phyloP scores from a whole-genome alignment of 2,888 invertebrate genomes.

The Stegana nigrithorax region DNA sequence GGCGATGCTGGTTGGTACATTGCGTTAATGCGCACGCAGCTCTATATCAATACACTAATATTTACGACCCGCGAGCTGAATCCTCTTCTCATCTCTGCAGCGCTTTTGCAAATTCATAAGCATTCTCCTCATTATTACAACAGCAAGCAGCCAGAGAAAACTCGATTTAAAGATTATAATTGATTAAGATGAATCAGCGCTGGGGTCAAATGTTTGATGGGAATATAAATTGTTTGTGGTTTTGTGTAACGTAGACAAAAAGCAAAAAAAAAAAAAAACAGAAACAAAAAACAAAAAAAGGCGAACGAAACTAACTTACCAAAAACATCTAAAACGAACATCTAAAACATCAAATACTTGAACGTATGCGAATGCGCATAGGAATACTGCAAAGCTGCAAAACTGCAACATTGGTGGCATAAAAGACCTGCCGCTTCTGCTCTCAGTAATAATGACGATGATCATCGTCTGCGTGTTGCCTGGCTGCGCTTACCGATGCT shows the following conservation, averaged over 20 bases:
- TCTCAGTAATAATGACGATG: constrained; percentile 20
- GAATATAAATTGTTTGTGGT: constrained; percentile 68
- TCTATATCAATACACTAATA: background rate
- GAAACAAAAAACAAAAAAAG: constrained; percentile 22
- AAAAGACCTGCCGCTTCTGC: constrained; percentile 6
- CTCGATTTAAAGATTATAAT: constrained; percentile 66
- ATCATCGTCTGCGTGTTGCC: background rate
- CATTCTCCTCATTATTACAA: constrained; percentile 53
- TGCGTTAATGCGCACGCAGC: constrained; percentile 4
- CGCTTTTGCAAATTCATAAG: constrained; percentile 47
- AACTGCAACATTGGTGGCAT: background rate
- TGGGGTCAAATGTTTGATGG: constrained; percentile 68
- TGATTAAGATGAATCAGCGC: constrained; percentile 69
- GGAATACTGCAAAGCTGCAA: constrained; percentile 18
- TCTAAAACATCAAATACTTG: constrained; percentile 21
- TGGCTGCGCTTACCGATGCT: background rate
- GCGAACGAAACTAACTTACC: too few species aligned
- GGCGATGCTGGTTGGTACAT: background rate
- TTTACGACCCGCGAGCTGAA: constrained; percentile 15
- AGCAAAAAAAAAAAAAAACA: constrained; percentile 12
- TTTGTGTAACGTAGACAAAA: constrained; percentile 57
- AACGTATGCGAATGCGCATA: constrained; percentile 11
- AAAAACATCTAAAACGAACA: too few species aligned
- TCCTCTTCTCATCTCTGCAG: constrained; percentile 47
- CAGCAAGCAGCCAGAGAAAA: constrained; percentile 42